Conservation (phyloP, 2,113 vertebrate species). For the Hypomesus transpacificus region DNA sequence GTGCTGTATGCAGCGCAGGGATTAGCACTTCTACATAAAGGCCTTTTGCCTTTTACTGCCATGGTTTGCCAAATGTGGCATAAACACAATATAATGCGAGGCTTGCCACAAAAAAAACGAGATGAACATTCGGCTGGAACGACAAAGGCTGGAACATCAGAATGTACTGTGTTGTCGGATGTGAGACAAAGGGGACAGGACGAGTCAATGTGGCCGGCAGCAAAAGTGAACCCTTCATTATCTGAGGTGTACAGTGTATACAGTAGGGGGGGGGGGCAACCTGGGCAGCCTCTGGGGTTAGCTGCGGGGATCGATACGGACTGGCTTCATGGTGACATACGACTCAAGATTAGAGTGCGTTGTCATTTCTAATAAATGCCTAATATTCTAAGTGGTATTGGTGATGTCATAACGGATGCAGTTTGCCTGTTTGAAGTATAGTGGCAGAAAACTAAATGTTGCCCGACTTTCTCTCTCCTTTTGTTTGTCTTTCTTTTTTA, state of each 20-base stretch:
- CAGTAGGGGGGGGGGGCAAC: neutral
- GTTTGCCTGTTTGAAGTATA: neutral
- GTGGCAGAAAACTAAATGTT: conserved; percentile 4
- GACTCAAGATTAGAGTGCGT: neutral
- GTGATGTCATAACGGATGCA: conserved; percentile 9
- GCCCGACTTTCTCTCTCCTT: conserved; percentile 8
- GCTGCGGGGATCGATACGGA: conserved; percentile 11
- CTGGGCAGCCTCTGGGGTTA: neutral
- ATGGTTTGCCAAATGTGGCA: too few relatives aligned
- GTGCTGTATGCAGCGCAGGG: too few relatives aligned
- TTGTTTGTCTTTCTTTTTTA: neutral
- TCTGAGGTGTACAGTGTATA: neutral
- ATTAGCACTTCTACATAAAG: too few relatives aligned
- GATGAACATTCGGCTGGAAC: too few relatives aligned
- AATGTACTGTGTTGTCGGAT: too few relatives aligned
- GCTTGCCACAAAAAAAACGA: too few relatives aligned
- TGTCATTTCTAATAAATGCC: conserved; percentile 10
- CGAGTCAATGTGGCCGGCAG: neutral
- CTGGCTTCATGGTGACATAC: neutral
- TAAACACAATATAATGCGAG: too few relatives aligned
- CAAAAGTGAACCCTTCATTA: neutral
- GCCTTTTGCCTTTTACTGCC: too few relatives aligned
- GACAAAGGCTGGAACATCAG: too few relatives aligned
- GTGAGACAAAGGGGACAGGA: neutral
- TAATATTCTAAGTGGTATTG: conserved; percentile 9